Evolutionary conservation across 2,113 vertebrate species (phyloP), one percentile per base, ranked within the genome.

Genomic region (Tretioscincus oriximinensis): DNA sequence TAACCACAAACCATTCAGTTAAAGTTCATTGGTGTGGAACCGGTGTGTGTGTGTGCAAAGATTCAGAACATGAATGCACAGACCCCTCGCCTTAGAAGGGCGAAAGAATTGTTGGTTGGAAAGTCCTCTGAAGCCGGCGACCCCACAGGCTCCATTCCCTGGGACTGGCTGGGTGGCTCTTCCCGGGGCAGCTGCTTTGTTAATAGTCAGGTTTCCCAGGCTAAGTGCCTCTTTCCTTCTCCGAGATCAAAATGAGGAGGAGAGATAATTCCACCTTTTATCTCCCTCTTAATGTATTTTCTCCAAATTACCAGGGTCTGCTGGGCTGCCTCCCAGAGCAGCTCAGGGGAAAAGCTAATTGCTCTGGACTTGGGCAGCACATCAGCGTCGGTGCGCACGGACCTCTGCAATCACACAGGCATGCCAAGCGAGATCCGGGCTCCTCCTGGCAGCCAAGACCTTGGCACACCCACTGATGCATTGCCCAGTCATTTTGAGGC

Each of bases 281-380:
- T 28, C 80, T 72, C 64, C 29, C 58, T 76, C 79, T 54, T 90
- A 93, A 92, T 87, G 89, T 88, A 81, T 61, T 68, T 75, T 72
- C 68, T 82, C 0, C n/a, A n/a, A 49, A 75, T 0, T 1, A 72
- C 80, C 65, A 41, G n/a, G 1, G 14, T 31, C n/a, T n/a, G n/a
- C 82, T 92, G 91, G 90, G 81, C 1, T 1, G 1, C 1, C 58
- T 88, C 90, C 91, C 65, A 54, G 86, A 31, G 54, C 63, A 2
- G 16, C 88, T 71, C 84, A 20, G 20, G 76, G 85, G 90, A 88
- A 76, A 66, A 49, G 79, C 87, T 72, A 67, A 72, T 0, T 78
- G 76, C 71, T 58, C 58, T 0, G 82, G 84, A 45, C 69, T 85
- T 35, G 82, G 89, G 81, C 86, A 7, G 54, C 77, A n/a, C 28